phyloP scores from a whole-genome alignment of 2,797 vertebrate genomes.

The Ctenopoma multispine region DNA sequence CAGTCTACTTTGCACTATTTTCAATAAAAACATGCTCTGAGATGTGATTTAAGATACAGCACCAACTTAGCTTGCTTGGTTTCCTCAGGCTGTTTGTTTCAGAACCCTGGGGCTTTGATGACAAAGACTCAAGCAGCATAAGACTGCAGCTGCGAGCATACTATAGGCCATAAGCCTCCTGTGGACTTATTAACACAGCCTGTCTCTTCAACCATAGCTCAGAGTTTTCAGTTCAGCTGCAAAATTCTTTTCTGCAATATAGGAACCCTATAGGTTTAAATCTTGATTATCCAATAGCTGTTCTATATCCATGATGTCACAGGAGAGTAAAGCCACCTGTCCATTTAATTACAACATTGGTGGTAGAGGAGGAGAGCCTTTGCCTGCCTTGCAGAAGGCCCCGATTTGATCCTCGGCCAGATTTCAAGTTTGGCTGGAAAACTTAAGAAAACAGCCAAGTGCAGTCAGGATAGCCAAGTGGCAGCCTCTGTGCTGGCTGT shows the following conservation, averaged over 20 bases:
- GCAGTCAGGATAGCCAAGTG: slow-evolving; percentile 40
- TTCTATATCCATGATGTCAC: slow-evolving; percentile 24
- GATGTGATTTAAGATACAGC: slow-evolving; percentile 30
- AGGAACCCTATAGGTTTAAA: slow-evolving; percentile 6
- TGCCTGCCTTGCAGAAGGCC: slow-evolving; percentile 31
- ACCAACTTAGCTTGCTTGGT: slow-evolving; percentile 13
- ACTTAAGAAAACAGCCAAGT: slow-evolving; percentile 44
- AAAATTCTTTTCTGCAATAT: not conserved
- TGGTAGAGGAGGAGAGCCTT: slow-evolving; percentile 1
- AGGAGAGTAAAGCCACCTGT: slow-evolving; percentile 34
- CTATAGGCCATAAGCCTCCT: slow-evolving; percentile 26
- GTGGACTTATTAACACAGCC: slow-evolving; percentile 32
- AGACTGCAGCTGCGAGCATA: slow-evolving; percentile 27
- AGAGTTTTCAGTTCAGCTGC: not conserved
- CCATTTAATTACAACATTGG: slow-evolving; percentile 39
- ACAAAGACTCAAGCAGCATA: slow-evolving; percentile 23
- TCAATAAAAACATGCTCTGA: slow-evolving; percentile 23
- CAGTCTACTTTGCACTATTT: slow-evolving; percentile 20
- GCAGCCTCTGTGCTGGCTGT: slow-evolving; percentile 31
- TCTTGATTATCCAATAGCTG: slow-evolving; percentile 7
- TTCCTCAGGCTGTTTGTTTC: slow-evolving; percentile 57
- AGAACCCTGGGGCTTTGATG: slow-evolving; percentile 20
- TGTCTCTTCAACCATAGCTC: slow-evolving; percentile 11
- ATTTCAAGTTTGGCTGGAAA: slow-evolving; percentile 51
- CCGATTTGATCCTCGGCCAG: slow-evolving; percentile 42